phyloP scores from a whole-genome alignment of 2,113 vertebrate genomes.

The Engraulis encrasicolus region DNA sequence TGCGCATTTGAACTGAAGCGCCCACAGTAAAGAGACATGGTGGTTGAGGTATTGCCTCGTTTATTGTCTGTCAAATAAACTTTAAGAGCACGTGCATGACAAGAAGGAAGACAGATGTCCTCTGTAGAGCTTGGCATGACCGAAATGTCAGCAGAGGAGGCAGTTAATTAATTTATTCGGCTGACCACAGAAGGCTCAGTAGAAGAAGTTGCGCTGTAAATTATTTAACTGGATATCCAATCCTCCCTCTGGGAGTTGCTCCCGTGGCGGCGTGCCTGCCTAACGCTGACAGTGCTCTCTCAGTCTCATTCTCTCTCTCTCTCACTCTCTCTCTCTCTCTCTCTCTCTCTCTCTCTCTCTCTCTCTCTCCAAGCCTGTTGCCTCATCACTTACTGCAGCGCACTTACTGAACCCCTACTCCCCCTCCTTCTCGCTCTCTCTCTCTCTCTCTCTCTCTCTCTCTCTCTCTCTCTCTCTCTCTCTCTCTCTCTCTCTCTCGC shows the following conservation, averaged over 20 bases:
- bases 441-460: background rate
- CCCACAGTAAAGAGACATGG: background rate
- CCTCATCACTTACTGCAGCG: constrained; percentile 21
- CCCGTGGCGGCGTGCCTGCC: background rate
- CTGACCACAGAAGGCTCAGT: constrained; percentile 17
- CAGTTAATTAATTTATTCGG: constrained; percentile 17
- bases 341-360: too few relatives aligned
- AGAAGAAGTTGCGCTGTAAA: constrained; percentile 5
- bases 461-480: constrained; percentile 33
- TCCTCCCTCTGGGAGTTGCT: background rate
- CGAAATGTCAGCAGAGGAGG: background rate
- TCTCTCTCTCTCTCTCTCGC: background rate
- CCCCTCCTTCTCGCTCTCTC: background rate
- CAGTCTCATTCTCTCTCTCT: too few relatives aligned
- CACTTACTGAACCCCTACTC: constrained; percentile 5
- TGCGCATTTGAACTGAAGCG: background rate
- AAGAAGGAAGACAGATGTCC: background rate
- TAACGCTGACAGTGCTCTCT: background rate
- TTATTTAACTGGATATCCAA: constrained; percentile 6
- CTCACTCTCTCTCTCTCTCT: too few relatives aligned
- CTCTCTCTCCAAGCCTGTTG: background rate
- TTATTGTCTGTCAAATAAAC: too few relatives aligned
- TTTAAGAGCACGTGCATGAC: too few relatives aligned
- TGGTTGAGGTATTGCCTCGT: too few relatives aligned
- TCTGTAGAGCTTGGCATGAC: background rate